These are phyloP conservation scores for Vulpes lagopus DNA, from an alignment of 2,113 vertebrate genomes.

Conservation along the genomic window DNA sequence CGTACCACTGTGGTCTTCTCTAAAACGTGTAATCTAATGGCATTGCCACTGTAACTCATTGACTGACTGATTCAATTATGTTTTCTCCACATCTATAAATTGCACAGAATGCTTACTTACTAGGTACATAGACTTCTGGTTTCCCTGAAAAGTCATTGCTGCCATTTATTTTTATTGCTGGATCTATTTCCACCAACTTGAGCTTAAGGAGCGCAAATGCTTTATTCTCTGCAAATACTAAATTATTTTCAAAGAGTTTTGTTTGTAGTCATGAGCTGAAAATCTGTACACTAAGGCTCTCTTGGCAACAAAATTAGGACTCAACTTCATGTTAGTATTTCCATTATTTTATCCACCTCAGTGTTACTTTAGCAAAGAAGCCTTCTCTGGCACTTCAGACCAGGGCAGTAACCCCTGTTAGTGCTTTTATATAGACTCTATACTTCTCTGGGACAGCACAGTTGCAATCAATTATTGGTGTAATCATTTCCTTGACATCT, in stretches of 20 bases:
- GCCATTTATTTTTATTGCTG: slow-evolving; percentile 11
- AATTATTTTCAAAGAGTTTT: slow-evolving; percentile 25
- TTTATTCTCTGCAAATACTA: neutral
- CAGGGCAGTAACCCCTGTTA: neutral
- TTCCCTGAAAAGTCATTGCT: slow-evolving; percentile 34
- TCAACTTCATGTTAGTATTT: neutral
- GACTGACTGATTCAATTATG: neutral
- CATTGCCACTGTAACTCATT: slow-evolving; percentile 9
- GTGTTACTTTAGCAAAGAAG: neutral
- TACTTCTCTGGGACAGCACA: neutral
- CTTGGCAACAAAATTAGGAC: neutral
- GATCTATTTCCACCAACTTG: slow-evolving; percentile 32
- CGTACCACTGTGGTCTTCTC: neutral
- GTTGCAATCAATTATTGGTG: neutral
- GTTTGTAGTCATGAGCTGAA: neutral
- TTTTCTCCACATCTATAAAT: slow-evolving; percentile 7
- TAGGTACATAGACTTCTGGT: neutral
- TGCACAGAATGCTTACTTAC: neutral
- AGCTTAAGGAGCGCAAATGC: neutral
- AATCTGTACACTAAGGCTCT: neutral
- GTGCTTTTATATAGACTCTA: neutral
- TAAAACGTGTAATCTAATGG: neutral
- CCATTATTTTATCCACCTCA: neutral
- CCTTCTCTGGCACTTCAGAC: neutral
- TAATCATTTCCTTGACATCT: slow-evolving; percentile 27